phyloP scores from a whole-genome alignment of 2,113 vertebrate species.

The Anhinga rufa region DNA sequence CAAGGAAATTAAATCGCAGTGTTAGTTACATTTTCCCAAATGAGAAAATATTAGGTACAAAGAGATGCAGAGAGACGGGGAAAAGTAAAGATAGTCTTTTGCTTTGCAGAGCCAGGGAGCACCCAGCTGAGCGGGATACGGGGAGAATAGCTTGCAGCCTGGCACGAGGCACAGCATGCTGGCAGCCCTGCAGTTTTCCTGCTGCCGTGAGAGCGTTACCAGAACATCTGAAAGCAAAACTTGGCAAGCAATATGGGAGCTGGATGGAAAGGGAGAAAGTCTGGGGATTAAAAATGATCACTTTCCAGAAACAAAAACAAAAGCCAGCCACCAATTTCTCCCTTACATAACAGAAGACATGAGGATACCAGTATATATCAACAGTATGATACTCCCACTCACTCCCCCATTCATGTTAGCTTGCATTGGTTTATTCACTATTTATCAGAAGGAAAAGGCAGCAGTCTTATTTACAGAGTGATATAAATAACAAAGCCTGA shows the following conservation, averaged over 20 bases:
- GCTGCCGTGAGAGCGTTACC: neutral
- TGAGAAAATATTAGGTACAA: neutral
- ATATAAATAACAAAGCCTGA: slow-evolving; percentile 43
- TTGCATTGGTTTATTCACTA: neutral
- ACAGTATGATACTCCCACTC: neutral
- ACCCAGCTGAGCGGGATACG: neutral
- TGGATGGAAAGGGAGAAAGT: neutral
- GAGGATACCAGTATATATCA: neutral
- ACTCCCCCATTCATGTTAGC: neutral
- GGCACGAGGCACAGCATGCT: neutral
- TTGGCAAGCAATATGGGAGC: neutral
- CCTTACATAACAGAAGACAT: neutral
- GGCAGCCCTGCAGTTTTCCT: neutral
- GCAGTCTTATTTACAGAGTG: slow-evolving; percentile 28
- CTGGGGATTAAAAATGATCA: neutral
- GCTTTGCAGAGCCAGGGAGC: neutral
- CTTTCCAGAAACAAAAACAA: slow-evolving; percentile 29
- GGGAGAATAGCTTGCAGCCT: neutral
- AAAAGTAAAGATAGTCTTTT: neutral
- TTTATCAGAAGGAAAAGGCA: slow-evolving; percentile 33
- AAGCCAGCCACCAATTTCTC: neutral
- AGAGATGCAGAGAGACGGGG: neutral
- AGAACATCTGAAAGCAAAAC: neutral
- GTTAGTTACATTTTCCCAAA: neutral
- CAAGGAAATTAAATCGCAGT: neutral